phyloP scores from a whole-genome alignment of 1,140 invertebrate genomes.

The Pogonomyrmex californicus region DNA sequence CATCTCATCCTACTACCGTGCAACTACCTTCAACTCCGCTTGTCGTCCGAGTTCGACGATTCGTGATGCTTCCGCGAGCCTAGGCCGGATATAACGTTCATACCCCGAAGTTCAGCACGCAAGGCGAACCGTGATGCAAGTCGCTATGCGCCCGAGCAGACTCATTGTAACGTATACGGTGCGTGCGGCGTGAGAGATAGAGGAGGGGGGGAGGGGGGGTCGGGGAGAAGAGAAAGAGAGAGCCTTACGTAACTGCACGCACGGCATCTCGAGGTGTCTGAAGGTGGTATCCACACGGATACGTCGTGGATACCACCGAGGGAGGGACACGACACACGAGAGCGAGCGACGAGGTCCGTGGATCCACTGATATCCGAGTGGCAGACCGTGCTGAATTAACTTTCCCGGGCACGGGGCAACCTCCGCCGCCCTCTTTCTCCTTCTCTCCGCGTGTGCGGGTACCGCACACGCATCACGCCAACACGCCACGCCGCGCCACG shows the following conservation, averaged over 20 bases:
- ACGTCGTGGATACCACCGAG: slow-evolving; percentile 47
- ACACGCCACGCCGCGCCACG: slow-evolving; percentile 78
- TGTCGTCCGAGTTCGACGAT: slow-evolving; percentile 44
- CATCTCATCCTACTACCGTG: not conserved
- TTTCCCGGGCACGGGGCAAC: slow-evolving; percentile 33
- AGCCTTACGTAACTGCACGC: slow-evolving; percentile 44
- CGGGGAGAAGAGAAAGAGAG: not conserved
- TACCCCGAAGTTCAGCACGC: slow-evolving; percentile 68
- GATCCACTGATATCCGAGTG: slow-evolving; percentile 70
- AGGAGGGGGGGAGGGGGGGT: not conserved
- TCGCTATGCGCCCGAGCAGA: slow-evolving; percentile 1
- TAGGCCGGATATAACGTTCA: slow-evolving; percentile 63
- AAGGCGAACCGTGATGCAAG: slow-evolving; percentile 43
- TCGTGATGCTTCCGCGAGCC: slow-evolving; percentile 36
- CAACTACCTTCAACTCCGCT: slow-evolving; percentile 2
- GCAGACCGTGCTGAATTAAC: slow-evolving; percentile 30
- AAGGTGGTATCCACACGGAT: slow-evolving; percentile 43
- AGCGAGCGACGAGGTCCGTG: slow-evolving; percentile 44
- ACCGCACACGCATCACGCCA: slow-evolving; percentile 83
- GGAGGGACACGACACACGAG: slow-evolving; percentile 56
- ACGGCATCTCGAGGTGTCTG: slow-evolving; percentile 35
- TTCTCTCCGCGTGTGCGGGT: slow-evolving; percentile 65
- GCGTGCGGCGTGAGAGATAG: slow-evolving; percentile 49
- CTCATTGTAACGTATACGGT: slow-evolving; percentile 31
- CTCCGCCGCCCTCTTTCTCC: slow-evolving; percentile 46